phyloP scores from a whole-genome alignment of 1,140 invertebrate genomes.

The Panagrolaimus sp. region DNA sequence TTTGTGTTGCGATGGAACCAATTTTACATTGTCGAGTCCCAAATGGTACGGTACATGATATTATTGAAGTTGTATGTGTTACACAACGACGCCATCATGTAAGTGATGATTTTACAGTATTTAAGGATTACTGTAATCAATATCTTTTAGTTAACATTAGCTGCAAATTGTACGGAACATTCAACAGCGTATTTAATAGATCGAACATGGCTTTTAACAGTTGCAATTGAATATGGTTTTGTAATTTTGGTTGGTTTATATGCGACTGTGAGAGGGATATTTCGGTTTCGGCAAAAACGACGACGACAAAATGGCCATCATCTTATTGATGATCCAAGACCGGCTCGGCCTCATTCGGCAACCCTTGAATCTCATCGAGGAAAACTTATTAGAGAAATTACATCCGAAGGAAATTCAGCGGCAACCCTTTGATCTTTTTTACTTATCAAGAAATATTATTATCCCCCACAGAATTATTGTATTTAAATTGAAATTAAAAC shows the following conservation, averaged over 20 bases:
- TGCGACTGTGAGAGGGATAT: not conserved
- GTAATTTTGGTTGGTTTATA: not conserved
- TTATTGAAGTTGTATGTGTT: not conserved
- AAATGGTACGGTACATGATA: not conserved
- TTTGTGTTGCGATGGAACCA: slow-evolving; percentile 4
- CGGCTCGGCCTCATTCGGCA: too few species aligned
- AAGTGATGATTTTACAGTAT: not conserved
- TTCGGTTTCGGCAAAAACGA: not conserved
- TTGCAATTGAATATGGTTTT: slow-evolving; percentile 4
- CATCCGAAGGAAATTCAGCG: too few species aligned
- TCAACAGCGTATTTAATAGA: not conserved
- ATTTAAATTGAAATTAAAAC: too few species aligned
- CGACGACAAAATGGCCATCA: too few species aligned
- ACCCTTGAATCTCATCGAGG: too few species aligned
- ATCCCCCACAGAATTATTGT: too few species aligned
- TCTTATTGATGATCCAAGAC: too few species aligned
- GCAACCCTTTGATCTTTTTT: too few species aligned
- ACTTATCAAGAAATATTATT: too few species aligned
- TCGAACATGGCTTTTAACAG: slow-evolving; percentile 11
- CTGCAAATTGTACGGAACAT: not conserved
- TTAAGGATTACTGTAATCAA: not conserved
- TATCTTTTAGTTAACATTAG: not conserved
- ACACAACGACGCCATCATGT: not conserved
- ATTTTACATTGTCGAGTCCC: not conserved
- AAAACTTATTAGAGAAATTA: too few species aligned